These are phyloP conservation scores for Chaunax sp. DNA, from an alignment of 2,797 vertebrate genomes.

Conservation along the genomic window DNA sequence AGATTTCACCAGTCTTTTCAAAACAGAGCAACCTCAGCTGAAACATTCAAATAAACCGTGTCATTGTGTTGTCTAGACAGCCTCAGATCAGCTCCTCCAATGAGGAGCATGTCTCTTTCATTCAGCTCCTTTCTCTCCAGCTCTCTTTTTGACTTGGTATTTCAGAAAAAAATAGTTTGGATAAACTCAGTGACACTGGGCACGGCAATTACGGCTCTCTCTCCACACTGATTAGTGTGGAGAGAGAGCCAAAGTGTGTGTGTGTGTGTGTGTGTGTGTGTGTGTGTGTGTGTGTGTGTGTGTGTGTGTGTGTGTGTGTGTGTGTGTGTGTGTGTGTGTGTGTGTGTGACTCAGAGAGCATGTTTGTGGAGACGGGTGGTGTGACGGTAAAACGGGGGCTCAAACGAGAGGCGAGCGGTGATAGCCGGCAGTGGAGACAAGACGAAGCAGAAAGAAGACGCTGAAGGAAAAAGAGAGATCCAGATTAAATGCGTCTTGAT, in stretches of 20 bases:
- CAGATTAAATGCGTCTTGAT: constrained; percentile 7
- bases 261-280: constrained; percentile 9
- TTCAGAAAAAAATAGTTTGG: constrained; percentile 40
- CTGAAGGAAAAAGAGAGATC: neutral
- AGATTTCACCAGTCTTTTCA: neutral
- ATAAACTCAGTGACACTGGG: constrained; percentile 50
- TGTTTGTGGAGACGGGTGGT: constrained; percentile 1
- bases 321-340: constrained; percentile 26
- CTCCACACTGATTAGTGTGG: constrained; percentile 54
- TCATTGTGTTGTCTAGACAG: neutral
- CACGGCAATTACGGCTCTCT: constrained; percentile 60
- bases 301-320: constrained; percentile 6
- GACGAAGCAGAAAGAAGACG: neutral
- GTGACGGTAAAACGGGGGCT: constrained; percentile 17
- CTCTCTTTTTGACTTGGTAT: constrained; percentile 10
- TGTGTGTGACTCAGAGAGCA: neutral
- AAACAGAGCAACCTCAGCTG: constrained; percentile 2
- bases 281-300: constrained; percentile 15
- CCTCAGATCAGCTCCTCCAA: constrained; percentile 2
- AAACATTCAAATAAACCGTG: constrained; percentile 1
- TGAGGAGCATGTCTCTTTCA: constrained; percentile 15
- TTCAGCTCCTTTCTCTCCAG: constrained; percentile 18
- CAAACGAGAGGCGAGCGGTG: constrained; percentile 15
- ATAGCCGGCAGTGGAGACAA: neutral
- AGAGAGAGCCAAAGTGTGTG: constrained; percentile 21